Conservation (phyloP, 2,888 invertebrate species). For the Fabriciana adippe region DNA sequence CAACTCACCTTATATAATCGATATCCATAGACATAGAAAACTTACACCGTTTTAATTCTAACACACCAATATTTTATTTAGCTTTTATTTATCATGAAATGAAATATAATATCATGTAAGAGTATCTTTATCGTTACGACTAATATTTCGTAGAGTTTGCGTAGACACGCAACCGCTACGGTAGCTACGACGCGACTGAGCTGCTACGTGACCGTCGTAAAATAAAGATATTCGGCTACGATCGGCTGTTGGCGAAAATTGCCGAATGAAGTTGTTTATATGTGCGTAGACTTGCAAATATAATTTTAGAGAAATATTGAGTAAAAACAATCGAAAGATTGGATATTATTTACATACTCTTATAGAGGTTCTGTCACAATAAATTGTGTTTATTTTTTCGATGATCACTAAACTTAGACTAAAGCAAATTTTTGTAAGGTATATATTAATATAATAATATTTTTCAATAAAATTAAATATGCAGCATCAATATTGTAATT, state of each 20-base stretch:
- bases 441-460: too few species aligned
- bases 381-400: too few species aligned
- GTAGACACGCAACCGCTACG: conserved; percentile 52
- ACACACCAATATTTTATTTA: conserved; percentile 3
- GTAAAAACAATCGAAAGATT: conserved; percentile 17
- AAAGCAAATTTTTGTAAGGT: too few species aligned
- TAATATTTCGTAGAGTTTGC: conserved; percentile 30
- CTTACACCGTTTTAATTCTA: conserved; percentile 10
- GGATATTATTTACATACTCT: too few species aligned
- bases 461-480: too few species aligned
- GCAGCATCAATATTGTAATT: too few species aligned
- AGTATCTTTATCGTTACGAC: conserved; percentile 16
- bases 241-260: conserved; percentile 61
- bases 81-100: neutral
- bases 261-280: conserved; percentile 65
- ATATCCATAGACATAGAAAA: conserved; percentile 14
- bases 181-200: conserved; percentile 69
- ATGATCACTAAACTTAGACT: too few species aligned
- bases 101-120: conserved; percentile 2
- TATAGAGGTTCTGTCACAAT: too few species aligned
- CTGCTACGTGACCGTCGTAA: conserved; percentile 61
- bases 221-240: conserved; percentile 57
- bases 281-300: conserved; percentile 39
- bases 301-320: conserved; percentile 18
- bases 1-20: conserved; percentile 10